Conservation (phyloP, 2,113 vertebrate genomes). For the Lepus americanus region DNA sequence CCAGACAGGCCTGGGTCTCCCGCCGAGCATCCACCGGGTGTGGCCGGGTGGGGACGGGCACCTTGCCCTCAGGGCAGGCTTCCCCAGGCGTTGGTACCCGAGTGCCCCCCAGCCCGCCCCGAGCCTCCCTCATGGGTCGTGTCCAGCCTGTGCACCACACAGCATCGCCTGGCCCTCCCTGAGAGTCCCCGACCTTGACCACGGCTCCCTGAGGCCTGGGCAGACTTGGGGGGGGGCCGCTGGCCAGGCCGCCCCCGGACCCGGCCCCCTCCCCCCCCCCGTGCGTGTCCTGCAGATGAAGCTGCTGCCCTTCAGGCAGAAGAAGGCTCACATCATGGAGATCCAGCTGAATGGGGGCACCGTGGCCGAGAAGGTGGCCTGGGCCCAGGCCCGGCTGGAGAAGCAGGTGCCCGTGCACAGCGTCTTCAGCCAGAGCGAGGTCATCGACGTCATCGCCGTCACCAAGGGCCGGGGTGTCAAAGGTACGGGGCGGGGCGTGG, state of each 20-base stretch:
- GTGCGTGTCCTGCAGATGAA: slow-evolving; percentile 85
- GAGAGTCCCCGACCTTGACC: neutral
- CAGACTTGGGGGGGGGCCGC: neutral
- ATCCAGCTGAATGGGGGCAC: slow-evolving; percentile 90
- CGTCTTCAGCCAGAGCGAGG: slow-evolving; percentile 89
- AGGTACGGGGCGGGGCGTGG: slow-evolving; percentile 80
- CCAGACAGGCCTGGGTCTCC: neutral
- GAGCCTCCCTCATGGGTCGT: neutral
- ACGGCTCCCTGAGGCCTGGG: neutral
- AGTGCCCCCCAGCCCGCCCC: rapidly evolving
- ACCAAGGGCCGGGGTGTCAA: slow-evolving; percentile 91
- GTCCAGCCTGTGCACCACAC: neutral
- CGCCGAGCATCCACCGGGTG: neutral
- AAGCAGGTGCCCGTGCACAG: slow-evolving; percentile 88
- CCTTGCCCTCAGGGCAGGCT: neutral
- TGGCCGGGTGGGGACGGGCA: too few species aligned
- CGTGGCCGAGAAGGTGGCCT: slow-evolving; percentile 90
- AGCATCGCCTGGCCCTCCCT: neutral
- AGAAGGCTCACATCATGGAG: slow-evolving; percentile 92
- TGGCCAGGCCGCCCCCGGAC: neutral
- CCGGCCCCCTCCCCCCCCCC: too few species aligned
- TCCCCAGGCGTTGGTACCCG: neutral
- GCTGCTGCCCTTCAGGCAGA: slow-evolving; percentile 90
- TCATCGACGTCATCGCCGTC: slow-evolving; percentile 91
- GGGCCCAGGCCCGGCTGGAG: slow-evolving; percentile 89